Percentiles rank a stretch among this genome's conserved stretches.
phyloP scores from a whole-genome alignment of 35 echinoderm and acorn worm genomes.

The Lytechinus variegatus region DNA sequence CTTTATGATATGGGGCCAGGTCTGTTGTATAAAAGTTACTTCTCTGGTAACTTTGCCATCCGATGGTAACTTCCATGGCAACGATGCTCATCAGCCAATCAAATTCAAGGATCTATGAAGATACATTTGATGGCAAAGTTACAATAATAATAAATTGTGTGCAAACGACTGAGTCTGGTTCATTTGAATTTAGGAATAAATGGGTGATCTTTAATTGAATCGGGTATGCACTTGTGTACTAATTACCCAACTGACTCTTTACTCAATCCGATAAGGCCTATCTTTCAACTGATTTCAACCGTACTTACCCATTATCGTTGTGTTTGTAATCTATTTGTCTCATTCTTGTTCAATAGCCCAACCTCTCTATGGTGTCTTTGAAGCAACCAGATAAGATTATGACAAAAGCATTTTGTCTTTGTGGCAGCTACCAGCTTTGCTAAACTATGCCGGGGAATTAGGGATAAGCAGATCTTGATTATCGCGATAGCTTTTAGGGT shows the following conservation, averaged over 20 bases:
- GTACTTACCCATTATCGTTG: not conserved
- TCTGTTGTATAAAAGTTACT: too few relatives aligned
- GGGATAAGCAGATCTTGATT: not conserved
- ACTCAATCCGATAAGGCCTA: slow-evolving; percentile 4
- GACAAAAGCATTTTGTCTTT: slow-evolving; percentile 45
- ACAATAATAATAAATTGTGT: too few relatives aligned
- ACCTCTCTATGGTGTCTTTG: slow-evolving; percentile 21
- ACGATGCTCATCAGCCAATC: too few relatives aligned
- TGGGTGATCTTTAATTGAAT: not conserved
- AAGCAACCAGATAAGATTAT: slow-evolving; percentile 30
- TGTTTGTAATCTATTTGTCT: slow-evolving; percentile 43
- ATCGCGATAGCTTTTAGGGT: not conserved
- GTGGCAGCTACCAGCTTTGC: not conserved
- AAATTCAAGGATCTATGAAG: too few relatives aligned
- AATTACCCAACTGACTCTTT: slow-evolving; percentile 12
- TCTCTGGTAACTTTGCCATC: too few relatives aligned
- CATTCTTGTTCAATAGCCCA: slow-evolving; percentile 19
- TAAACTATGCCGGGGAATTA: not conserved
- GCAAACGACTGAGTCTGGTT: not conserved
- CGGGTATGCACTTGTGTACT: not conserved
- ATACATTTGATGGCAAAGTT: too few relatives aligned
- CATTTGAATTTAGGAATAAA: not conserved
- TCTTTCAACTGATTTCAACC: slow-evolving; percentile 3
- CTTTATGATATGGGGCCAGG: too few relatives aligned
- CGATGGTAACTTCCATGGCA: too few relatives aligned